Percentiles rank a stretch among this genome's conserved stretches.
phyloP scores from a whole-genome alignment of 2,888 invertebrate genomes.

The Baronia brevicornis region DNA sequence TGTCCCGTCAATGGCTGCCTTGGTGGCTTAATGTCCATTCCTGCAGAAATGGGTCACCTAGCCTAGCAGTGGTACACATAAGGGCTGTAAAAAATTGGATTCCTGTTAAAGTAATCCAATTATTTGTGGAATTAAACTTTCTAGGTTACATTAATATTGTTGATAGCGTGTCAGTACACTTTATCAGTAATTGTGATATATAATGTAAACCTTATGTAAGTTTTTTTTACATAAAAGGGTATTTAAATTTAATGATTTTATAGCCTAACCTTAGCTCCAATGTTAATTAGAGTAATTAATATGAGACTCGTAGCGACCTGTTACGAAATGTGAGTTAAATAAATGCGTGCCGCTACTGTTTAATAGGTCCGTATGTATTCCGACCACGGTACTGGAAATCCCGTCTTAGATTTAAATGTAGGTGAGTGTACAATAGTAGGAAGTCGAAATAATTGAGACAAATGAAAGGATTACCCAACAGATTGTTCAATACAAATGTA shows the following conservation, averaged over 20 bases:
- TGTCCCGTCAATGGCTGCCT: too few relatives aligned
- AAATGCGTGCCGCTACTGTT: constrained; percentile 13
- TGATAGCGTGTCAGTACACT: too few relatives aligned
- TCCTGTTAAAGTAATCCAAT: too few relatives aligned
- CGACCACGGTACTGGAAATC: constrained; percentile 44
- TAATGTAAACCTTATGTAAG: neutral
- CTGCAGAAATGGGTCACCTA: too few relatives aligned
- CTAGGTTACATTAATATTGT: too few relatives aligned
- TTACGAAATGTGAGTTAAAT: constrained; percentile 7
- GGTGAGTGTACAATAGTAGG: constrained; percentile 46
- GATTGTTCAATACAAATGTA: constrained; percentile 71
- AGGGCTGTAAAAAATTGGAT: too few relatives aligned
- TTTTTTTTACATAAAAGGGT: neutral
- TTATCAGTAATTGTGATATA: too few relatives aligned
- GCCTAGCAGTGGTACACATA: too few relatives aligned
- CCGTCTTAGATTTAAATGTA: constrained; percentile 33
- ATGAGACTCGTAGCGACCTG: neutral
- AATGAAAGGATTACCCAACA: constrained; percentile 72
- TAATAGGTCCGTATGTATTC: constrained; percentile 40
- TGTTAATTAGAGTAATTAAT: too few relatives aligned
- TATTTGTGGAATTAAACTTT: too few relatives aligned
- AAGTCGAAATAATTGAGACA: constrained; percentile 70
- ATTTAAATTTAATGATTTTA: neutral
- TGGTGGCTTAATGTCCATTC: too few relatives aligned
- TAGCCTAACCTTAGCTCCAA: too few relatives aligned